A percentile compares a stretch with the other conserved stretches of the same genome.
These are phyloP conservation scores for Brachypalpus laphriformis DNA, from an alignment of 2,888 invertebrate species.

Conservation along the genomic window DNA sequence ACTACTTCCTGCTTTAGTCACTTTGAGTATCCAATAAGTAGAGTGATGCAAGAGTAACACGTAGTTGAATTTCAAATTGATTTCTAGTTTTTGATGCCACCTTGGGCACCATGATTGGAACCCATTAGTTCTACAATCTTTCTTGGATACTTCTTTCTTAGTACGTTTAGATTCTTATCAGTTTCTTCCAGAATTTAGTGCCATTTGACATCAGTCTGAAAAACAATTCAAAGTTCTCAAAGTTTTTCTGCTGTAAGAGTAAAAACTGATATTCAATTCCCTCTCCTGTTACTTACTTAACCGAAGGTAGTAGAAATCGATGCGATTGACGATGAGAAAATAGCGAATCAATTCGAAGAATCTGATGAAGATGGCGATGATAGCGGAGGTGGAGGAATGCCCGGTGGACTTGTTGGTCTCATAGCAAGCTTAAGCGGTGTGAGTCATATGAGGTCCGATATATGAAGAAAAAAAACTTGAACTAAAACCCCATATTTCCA, in stretches of 20 bases:
- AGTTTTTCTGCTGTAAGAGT: neutral
- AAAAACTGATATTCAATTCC: neutral
- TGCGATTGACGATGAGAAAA: slow-evolving; percentile 6
- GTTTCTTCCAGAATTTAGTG: no score
- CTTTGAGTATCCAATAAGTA: no score
- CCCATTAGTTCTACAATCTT: no score
- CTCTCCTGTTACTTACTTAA: slow-evolving; percentile 2
- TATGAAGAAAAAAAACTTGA: neutral
- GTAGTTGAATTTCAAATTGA: no score
- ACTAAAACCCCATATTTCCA: slow-evolving; percentile 55
- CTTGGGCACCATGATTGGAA: no score
- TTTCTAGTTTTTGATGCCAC: no score
- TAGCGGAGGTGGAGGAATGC: slow-evolving; percentile 74
- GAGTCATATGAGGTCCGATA: slow-evolving; percentile 68
- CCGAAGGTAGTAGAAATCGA: slow-evolving; percentile 47
- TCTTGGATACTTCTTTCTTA: no score
- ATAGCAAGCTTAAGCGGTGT: slow-evolving; percentile 82
- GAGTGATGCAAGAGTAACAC: no score
- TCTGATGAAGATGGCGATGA: slow-evolving; percentile 55
- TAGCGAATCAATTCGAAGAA: slow-evolving; percentile 62
- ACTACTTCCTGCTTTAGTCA: no score
- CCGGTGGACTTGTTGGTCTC: slow-evolving; percentile 80
- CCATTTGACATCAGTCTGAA: no score
- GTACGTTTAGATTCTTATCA: no score
- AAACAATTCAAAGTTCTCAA: neutral